Conservation (phyloP, 2,797 vertebrate genomes). For the Characodon lateralis region DNA sequence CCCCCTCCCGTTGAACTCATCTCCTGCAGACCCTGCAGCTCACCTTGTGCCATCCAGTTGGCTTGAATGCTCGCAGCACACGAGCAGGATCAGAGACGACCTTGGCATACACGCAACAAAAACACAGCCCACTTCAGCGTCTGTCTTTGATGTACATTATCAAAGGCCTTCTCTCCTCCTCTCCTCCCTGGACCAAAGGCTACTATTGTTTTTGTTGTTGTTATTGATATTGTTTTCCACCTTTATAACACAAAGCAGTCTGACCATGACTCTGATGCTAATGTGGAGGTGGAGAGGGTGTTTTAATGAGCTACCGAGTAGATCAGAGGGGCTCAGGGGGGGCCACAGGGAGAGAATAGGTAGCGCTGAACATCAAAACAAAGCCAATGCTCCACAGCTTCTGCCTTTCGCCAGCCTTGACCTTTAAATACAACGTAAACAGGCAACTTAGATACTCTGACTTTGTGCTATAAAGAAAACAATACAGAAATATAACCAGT, state of each 20-base stretch:
- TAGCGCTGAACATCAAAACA: constrained; percentile 81
- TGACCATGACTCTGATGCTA: constrained; percentile 87
- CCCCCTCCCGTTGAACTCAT: constrained; percentile 11
- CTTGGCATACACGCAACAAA: constrained; percentile 70
- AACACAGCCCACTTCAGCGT: constrained; percentile 69
- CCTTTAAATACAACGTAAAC: constrained; percentile 43
- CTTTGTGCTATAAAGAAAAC: constrained; percentile 35
- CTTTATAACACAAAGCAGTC: constrained; percentile 82
- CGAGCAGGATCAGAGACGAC: constrained; percentile 67
- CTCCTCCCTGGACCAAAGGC: constrained; percentile 82
- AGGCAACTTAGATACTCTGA: constrained; percentile 40
- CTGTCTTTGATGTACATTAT: constrained; percentile 78
- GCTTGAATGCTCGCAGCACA: constrained; percentile 28
- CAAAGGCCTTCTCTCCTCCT: constrained; percentile 79
- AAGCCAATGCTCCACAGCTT: constrained; percentile 53
- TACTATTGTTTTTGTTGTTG: constrained; percentile 87
- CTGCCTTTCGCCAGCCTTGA: constrained; percentile 67
- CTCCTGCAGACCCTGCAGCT: constrained; percentile 46
- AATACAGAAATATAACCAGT: constrained; percentile 1
- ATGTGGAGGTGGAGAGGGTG: constrained; percentile 80
- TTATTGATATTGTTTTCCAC: constrained; percentile 81
- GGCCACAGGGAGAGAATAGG: constrained; percentile 70
- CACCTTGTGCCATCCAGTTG: constrained; percentile 46
- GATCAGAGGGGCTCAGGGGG: constrained; percentile 75
- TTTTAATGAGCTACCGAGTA: constrained; percentile 79